Evolutionary conservation across 2,113 vertebrate species (phyloP).

Genomic region (Ceyx cyanopectus): DNA sequence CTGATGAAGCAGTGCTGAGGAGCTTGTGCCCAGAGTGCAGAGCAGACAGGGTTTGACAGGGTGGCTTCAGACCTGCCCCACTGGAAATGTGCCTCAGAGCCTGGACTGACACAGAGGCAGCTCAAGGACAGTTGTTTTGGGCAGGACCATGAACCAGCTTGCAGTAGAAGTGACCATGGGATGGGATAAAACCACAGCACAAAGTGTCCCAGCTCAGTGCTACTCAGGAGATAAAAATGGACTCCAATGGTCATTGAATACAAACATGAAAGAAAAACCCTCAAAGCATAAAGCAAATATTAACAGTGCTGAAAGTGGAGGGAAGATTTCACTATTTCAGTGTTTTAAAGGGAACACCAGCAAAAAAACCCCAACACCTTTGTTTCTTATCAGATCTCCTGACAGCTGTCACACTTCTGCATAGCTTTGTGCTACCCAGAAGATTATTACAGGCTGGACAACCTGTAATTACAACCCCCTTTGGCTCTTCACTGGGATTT

Average conservation of each 20-base stretch:
- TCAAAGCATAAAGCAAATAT: not conserved
- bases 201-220: not conserved
- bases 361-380: not conserved
- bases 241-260: not conserved
- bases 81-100: not conserved
- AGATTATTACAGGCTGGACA: not conserved
- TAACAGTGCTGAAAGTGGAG: not conserved
- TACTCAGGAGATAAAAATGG: not conserved
- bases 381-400: not conserved
- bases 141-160: not conserved
- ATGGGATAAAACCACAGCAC: rapidly evolving
- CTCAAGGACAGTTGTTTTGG: not conserved
- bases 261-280: not conserved
- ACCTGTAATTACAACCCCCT: not conserved
- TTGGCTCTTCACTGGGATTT: not conserved
- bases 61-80: not conserved
- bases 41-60: not conserved
- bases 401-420: not conserved
- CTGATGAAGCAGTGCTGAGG: rapidly evolving
- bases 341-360: not conserved
- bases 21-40: not conserved
- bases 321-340: not conserved
- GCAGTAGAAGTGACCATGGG: not conserved
- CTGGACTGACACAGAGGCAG: not conserved
- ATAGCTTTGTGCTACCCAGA: not conserved